These are phyloP conservation scores for Drosophila suzukii DNA, from an alignment of 1,140 invertebrate species.

Conservation along the genomic window DNA sequence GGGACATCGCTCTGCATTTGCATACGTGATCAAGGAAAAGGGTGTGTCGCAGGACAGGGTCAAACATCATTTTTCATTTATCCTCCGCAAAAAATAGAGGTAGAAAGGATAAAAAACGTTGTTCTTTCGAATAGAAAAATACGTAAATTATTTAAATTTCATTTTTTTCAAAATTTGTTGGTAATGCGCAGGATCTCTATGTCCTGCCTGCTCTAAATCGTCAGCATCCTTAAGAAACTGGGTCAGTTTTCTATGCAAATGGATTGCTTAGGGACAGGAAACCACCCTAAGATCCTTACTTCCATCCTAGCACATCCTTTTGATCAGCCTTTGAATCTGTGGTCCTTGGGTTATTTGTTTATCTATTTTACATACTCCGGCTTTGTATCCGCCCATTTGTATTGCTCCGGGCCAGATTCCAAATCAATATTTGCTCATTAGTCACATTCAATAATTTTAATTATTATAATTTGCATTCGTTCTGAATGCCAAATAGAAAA, in stretches of 20 bases:
- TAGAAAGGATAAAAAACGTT: constrained; percentile 12
- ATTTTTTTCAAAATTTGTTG: constrained; percentile 8
- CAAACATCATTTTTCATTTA: constrained; percentile 78
- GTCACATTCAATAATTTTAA: constrained; percentile 74
- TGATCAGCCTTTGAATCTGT: not conserved
- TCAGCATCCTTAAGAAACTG: constrained; percentile 9
- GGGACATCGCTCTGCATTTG: constrained; percentile 68
- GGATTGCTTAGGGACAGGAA: constrained; percentile 33
- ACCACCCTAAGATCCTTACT: constrained; percentile 16
- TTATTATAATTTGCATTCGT: constrained; percentile 58
- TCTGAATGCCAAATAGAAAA: not conserved
- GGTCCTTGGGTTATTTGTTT: constrained; percentile 47
- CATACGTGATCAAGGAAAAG: constrained; percentile 73
- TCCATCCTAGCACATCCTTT: constrained; percentile 1
- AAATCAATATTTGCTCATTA: constrained; percentile 80
- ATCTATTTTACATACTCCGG: constrained; percentile 63
- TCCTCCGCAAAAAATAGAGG: constrained; percentile 30
- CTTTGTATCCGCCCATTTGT: constrained; percentile 37
- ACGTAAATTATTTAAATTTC: constrained; percentile 42
- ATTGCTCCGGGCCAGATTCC: constrained; percentile 22
- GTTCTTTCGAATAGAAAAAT: constrained; percentile 48
- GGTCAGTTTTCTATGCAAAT: constrained; percentile 21
- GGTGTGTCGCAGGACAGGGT: constrained; percentile 58
- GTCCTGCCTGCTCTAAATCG: constrained; percentile 9
- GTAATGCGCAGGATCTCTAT: constrained; percentile 23